phyloP scores from a whole-genome alignment of 2,888 invertebrate genomes.

The Odiellus spinosus region DNA sequence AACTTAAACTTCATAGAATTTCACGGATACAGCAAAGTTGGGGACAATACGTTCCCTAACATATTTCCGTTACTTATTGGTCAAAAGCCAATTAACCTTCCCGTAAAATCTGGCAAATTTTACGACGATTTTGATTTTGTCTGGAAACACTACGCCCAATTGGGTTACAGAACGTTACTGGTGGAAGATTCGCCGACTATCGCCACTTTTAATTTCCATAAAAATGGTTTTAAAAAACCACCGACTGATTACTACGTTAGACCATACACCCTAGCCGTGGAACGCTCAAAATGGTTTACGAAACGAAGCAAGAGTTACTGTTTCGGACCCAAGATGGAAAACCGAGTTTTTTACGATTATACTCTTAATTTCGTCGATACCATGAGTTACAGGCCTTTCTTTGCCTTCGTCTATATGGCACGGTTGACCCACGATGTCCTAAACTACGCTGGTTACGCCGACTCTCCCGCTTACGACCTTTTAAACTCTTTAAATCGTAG shows the following conservation, averaged over 20 bases:
- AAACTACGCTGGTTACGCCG: constrained; percentile 26
- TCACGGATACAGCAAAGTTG: constrained; percentile 44
- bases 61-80: constrained; percentile 25
- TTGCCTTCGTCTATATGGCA: constrained; percentile 27
- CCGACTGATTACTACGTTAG: constrained; percentile 29
- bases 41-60: constrained; percentile 32
- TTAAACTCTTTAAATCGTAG: constrained; percentile 38
- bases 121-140: constrained; percentile 25
- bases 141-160: constrained; percentile 26
- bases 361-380: constrained; percentile 12
- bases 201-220: constrained; percentile 27
- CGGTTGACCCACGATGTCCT: constrained; percentile 27
- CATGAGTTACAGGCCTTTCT: constrained; percentile 17
- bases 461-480: constrained; percentile 32
- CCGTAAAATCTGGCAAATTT: constrained; percentile 13
- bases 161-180: constrained; percentile 26
- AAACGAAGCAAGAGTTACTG: constrained; percentile 8
- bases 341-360: constrained; percentile 14
- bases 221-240: constrained; percentile 25
- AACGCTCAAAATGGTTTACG: constrained; percentile 13
- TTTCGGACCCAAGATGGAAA: constrained; percentile 15
- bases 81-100: constrained; percentile 16
- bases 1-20: constrained; percentile 45
- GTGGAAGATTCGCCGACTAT: constrained; percentile 26
- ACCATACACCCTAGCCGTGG: constrained; percentile 27